A percentile compares a stretch with the other conserved stretches of the same genome.
Evolutionary conservation across 2,888 invertebrate genomes (phyloP).

Genomic region (Eristalis intricaria): DNA sequence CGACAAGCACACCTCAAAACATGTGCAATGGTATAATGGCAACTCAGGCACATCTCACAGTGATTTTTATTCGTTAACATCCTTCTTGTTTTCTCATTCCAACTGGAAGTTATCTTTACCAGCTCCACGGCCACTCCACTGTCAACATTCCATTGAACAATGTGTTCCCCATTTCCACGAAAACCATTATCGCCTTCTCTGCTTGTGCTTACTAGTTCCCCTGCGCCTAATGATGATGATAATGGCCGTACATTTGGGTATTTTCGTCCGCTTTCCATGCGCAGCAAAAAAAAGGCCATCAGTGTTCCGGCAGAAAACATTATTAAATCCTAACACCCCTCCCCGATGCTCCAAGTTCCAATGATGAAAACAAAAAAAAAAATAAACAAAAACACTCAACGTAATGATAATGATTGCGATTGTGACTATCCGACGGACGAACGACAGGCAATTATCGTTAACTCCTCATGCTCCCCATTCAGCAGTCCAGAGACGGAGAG

Average conservation of each 20-base stretch:
- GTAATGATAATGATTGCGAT: slow-evolving; percentile 59
- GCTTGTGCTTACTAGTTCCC: slow-evolving; percentile 46
- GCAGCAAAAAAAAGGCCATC: slow-evolving; percentile 48
- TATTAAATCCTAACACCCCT: slow-evolving; percentile 45
- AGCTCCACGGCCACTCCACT: slow-evolving; percentile 7
- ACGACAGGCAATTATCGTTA: slow-evolving; percentile 61
- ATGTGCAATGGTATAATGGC: background rate
- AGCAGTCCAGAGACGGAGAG: background rate
- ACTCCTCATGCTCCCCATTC: slow-evolving; percentile 37
- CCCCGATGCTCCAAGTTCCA: background rate
- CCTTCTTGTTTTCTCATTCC: background rate
- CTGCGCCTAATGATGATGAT: slow-evolving; percentile 70
- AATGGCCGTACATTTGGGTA: slow-evolving; percentile 61
- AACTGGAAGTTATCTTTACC: slow-evolving; percentile 28
- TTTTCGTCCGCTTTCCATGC: slow-evolving; percentile 34
- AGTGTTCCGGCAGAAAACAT: slow-evolving; percentile 41
- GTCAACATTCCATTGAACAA: slow-evolving; percentile 34
- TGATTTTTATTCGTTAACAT: background rate
- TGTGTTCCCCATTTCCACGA: slow-evolving; percentile 64
- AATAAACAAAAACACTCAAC: slow-evolving; percentile 37
- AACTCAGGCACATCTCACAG: background rate
- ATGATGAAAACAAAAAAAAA: background rate
- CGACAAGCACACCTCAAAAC: no score
- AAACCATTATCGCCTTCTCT: slow-evolving; percentile 63
- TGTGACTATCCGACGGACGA: slow-evolving; percentile 37